Conservation (phyloP, 2,888 invertebrate species). For the Dasypogon diadema region DNA sequence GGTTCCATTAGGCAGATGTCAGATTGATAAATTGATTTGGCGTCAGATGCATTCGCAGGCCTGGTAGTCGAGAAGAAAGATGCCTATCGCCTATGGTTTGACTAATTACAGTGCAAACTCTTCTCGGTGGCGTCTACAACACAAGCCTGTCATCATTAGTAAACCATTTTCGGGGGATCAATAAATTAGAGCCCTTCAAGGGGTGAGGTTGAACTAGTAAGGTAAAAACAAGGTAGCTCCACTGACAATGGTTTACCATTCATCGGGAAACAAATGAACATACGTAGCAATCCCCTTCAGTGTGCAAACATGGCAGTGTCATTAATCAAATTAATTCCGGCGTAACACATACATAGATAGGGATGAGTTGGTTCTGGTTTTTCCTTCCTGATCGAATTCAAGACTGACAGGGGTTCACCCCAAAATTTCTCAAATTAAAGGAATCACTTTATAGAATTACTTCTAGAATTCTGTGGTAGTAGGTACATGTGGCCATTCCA, state of each 20-base stretch:
- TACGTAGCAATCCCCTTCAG: constrained; percentile 19
- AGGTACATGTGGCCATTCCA: background rate
- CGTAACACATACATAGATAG: background rate
- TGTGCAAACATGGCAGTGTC: constrained; percentile 51
- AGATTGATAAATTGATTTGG: constrained; percentile 54
- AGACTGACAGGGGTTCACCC: constrained; percentile 28
- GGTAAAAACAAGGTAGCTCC: constrained; percentile 36
- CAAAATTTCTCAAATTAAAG: background rate
- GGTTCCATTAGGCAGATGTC: constrained; percentile 21
- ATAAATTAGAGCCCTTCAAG: constrained; percentile 4
- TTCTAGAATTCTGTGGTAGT: background rate
- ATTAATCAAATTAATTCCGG: constrained; percentile 56
- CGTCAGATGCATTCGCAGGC: constrained; percentile 35
- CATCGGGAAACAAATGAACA: constrained; percentile 42
- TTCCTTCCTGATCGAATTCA: constrained; percentile 8
- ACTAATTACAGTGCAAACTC: constrained; percentile 26
- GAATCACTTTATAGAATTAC: background rate
- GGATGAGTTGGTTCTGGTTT: background rate
- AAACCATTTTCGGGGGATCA: constrained; percentile 32
- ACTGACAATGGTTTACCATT: constrained; percentile 10
- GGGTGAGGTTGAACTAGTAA: background rate
- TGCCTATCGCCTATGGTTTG: constrained; percentile 3
- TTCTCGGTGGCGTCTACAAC: constrained; percentile 24
- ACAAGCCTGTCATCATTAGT: constrained; percentile 37
- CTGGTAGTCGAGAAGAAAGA: background rate